Conservation (phyloP, 2,888 invertebrate genomes). For the Rhyacophila evoluta region DNA sequence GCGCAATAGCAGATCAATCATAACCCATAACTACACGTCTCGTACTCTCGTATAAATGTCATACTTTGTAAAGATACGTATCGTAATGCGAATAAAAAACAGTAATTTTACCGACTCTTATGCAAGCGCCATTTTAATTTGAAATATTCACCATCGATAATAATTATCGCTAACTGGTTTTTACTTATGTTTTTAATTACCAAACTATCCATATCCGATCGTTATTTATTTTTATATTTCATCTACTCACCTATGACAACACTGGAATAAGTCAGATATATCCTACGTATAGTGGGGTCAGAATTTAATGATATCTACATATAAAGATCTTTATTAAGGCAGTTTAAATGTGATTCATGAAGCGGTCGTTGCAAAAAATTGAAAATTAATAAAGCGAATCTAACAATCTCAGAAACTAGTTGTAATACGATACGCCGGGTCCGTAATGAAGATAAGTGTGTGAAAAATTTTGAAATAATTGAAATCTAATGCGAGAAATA, state of each 20-base stretch:
- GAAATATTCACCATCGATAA: neutral
- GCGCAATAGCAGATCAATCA: neutral
- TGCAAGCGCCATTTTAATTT: neutral
- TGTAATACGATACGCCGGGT: neutral
- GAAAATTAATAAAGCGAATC: neutral
- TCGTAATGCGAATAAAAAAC: neutral
- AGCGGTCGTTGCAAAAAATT: neutral
- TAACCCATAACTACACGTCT: neutral
- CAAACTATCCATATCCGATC: neutral
- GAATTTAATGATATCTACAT: too few relatives aligned
- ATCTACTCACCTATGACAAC: neutral
- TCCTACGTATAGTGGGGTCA: too few relatives aligned
- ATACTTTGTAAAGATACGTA: neutral
- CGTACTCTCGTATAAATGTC: neutral
- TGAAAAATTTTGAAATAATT: slow-evolving; percentile 12
- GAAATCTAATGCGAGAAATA: slow-evolving; percentile 8
- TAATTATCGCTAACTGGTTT: neutral
- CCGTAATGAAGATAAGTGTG: slow-evolving; percentile 8
- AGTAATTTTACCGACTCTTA: neutral
- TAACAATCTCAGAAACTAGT: neutral
- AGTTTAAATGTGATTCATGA: neutral
- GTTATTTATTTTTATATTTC: neutral
- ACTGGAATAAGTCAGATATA: neutral
- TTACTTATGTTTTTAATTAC: neutral
- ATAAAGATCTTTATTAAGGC: too few relatives aligned